Evolutionary conservation across 2,888 invertebrate species (phyloP).

Genomic region (Cephus pygmeus): DNA sequence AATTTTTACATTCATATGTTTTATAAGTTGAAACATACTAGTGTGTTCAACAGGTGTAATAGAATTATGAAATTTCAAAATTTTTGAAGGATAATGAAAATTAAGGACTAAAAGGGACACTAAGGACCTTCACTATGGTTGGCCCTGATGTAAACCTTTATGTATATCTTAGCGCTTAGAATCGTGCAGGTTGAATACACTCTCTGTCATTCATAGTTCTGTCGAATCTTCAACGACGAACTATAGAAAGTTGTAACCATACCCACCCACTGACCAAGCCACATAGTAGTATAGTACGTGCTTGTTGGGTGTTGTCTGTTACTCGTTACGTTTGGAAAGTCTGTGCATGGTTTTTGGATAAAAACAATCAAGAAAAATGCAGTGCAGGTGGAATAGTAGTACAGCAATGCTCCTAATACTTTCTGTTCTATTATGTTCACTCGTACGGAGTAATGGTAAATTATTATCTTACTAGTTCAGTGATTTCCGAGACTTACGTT

Average conservation of each 20-base stretch:
- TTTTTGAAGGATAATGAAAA: not conserved
- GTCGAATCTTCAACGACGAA: not conserved
- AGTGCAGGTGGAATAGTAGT: not conserved
- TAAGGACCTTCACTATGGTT: not conserved
- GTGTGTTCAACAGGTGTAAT: not conserved
- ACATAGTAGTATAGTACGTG: not conserved
- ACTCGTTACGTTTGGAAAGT: conserved; percentile 11
- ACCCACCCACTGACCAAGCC: not conserved
- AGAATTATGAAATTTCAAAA: not conserved
- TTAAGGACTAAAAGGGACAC: not conserved
- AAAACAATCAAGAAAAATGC: not conserved
- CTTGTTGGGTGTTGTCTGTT: conserved; percentile 21
- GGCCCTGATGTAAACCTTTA: not conserved
- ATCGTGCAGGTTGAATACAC: not conserved
- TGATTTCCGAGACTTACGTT: not conserved
- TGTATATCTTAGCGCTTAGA: not conserved
- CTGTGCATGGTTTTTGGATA: not conserved
- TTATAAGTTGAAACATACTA: not conserved
- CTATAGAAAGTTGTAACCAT: not conserved
- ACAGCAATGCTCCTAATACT: not conserved
- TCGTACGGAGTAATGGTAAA: not conserved
- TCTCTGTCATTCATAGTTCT: not conserved
- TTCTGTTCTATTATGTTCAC: not conserved
- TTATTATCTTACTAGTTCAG: not conserved
- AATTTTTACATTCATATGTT: not conserved